These are phyloP conservation scores for Drosophila mayaguana DNA, from an alignment of 2,888 invertebrate species.

Conservation along the genomic window DNA sequence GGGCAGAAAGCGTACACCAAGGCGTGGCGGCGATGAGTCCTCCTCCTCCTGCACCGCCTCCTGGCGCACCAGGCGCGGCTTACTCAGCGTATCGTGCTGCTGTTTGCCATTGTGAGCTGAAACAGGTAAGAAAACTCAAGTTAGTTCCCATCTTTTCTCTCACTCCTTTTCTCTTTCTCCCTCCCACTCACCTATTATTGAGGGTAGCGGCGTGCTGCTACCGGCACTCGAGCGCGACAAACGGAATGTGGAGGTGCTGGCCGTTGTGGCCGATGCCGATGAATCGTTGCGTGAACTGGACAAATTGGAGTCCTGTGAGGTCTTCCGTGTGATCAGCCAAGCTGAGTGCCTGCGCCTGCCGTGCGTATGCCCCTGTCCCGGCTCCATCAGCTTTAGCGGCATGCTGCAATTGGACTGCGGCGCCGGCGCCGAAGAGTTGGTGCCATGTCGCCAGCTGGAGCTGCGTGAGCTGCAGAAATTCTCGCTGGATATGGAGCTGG, in stretches of 20 bases:
- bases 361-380: constrained; percentile 81
- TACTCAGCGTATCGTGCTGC: constrained; percentile 83
- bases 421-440: constrained; percentile 84
- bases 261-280: constrained; percentile 95
- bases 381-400: constrained; percentile 90
- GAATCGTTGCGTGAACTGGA: constrained; percentile 96
- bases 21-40: constrained; percentile 84
- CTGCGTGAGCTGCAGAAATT: constrained; percentile 95
- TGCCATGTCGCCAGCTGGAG: constrained; percentile 93
- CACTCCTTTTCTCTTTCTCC: not conserved
- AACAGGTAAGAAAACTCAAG: not conserved
- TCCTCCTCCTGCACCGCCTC: constrained; percentile 92
- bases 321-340: constrained; percentile 96
- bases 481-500: constrained; percentile 94
- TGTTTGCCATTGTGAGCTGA: constrained; percentile 83
- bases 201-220: constrained; percentile 86
- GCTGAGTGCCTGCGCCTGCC: constrained; percentile 92
- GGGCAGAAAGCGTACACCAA: constrained; percentile 88
- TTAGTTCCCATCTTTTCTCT: too few species aligned
- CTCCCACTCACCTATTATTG: constrained; percentile 82
- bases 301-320: constrained; percentile 95
- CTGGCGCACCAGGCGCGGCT: constrained; percentile 92
- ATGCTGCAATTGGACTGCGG: constrained; percentile 86
- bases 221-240: constrained; percentile 92
- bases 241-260: constrained; percentile 95